Percentiles rank a stretch among this genome's conserved stretches.
Conservation (phyloP, 2,888 invertebrate genomes). For the Zhuqinia jingwanae region DNA sequence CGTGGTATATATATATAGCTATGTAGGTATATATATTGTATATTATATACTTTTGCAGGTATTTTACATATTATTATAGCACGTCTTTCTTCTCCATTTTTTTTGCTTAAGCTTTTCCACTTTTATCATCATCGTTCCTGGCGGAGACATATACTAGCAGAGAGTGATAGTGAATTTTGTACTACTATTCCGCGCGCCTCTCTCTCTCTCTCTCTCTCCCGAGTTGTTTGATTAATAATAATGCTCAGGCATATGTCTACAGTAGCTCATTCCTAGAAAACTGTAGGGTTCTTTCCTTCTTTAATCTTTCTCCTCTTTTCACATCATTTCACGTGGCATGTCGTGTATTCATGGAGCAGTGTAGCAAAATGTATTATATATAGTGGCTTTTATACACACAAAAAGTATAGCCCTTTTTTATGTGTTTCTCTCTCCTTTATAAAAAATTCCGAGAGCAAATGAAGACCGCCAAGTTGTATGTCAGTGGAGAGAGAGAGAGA, state of each 20-base stretch:
- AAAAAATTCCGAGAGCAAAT: conserved; percentile 59
- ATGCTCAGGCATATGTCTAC: conserved; percentile 58
- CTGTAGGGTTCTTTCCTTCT: conserved; percentile 63
- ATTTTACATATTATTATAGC: neutral
- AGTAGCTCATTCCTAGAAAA: conserved; percentile 56
- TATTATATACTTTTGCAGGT: neutral
- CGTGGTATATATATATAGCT: too few species aligned
- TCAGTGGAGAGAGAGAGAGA: conserved; percentile 23
- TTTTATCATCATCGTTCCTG: conserved; percentile 20
- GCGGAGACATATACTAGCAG: neutral
- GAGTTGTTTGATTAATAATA: conserved; percentile 67
- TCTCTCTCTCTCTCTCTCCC: too few species aligned
- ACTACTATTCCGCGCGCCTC: too few species aligned
- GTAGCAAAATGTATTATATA: conserved; percentile 1
- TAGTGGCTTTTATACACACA: too few species aligned
- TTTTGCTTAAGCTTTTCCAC: conserved; percentile 30
- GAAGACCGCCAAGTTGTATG: conserved; percentile 62
- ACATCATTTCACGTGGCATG: conserved; percentile 58
- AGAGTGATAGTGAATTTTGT: too few species aligned
- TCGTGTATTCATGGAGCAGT: neutral
- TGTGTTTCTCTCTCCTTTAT: neutral
- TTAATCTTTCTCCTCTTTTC: conserved; percentile 71
- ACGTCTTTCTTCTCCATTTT: too few species aligned
- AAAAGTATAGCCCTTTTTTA: conserved; percentile 17
- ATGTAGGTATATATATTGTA: too few species aligned